phyloP scores from a whole-genome alignment of 64 coral and sea anemone genomes.

The Montipora foliosa region DNA sequence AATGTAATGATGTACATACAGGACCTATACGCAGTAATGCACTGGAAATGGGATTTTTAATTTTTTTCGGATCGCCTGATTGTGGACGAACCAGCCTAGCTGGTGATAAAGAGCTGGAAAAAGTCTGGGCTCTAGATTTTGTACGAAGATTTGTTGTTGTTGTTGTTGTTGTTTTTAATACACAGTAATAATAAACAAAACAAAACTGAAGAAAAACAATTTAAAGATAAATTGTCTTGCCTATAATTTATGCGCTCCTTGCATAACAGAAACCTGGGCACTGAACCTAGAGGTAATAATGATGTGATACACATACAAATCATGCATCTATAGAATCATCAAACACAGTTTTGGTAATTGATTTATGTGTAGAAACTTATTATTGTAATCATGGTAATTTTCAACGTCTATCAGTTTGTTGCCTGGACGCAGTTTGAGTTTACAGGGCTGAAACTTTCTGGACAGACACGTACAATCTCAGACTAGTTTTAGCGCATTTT shows the following conservation, averaged over 20 bases:
- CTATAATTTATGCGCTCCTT: too few species aligned
- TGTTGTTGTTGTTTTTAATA: not conserved
- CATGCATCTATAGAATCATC: not conserved
- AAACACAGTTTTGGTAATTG: not conserved
- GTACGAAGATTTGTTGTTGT: not conserved
- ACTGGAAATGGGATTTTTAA: conserved; percentile 1
- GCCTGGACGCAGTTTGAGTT: not conserved
- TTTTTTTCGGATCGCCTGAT: not conserved
- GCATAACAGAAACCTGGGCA: too few species aligned
- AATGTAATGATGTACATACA: not conserved
- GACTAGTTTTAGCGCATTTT: not conserved
- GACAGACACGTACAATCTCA: not conserved
- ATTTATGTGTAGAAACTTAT: not conserved
- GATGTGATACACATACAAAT: not conserved
- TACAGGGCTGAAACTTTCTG: not conserved
- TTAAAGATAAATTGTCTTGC: too few species aligned
- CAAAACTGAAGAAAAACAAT: too few species aligned
- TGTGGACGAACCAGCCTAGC: not conserved
- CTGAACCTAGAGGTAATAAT: too few species aligned
- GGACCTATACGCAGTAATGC: not conserved
- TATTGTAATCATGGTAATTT: not conserved
- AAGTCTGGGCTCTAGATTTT: not conserved
- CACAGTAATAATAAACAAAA: not conserved
- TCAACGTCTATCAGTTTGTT: conserved; percentile 1
- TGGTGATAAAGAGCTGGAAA: not conserved